phyloP scores from a whole-genome alignment of 1,140 invertebrate species.

The Lordiphosa collinella region DNA sequence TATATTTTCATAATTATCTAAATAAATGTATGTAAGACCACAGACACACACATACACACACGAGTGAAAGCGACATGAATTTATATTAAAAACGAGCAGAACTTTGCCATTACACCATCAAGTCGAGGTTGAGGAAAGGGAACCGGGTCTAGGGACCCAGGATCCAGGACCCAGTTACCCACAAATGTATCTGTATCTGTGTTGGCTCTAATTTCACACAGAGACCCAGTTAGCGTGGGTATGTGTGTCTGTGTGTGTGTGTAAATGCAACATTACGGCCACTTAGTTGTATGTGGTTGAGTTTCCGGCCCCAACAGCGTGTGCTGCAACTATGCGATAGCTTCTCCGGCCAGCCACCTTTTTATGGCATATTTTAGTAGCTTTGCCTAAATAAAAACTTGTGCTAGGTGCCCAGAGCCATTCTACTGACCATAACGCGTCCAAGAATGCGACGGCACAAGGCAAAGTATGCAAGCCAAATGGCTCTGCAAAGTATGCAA shows the following conservation, averaged over 20 bases:
- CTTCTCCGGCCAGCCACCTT: conserved; percentile 40
- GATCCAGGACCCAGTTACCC: conserved; percentile 37
- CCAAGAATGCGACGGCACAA: conserved; percentile 33
- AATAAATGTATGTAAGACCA: conserved; percentile 61
- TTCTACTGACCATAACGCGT: conserved; percentile 50
- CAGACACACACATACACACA: conserved; percentile 16
- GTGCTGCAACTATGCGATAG: conserved; percentile 68
- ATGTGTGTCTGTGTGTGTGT: conserved; percentile 12
- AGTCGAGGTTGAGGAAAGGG: background rate
- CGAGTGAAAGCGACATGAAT: conserved; percentile 63
- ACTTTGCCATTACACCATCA: conserved; percentile 36
- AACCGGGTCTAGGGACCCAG: conserved; percentile 5
- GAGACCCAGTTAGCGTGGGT: conserved; percentile 50
- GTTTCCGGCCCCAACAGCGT: conserved; percentile 18
- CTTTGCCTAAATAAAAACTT: conserved; percentile 54
- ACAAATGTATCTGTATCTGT: conserved; percentile 35
- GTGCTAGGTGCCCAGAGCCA: conserved; percentile 2
- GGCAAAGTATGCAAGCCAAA: conserved; percentile 8
- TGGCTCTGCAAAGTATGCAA: conserved; percentile 51
- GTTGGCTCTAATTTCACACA: conserved; percentile 50
- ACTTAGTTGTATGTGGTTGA: conserved; percentile 44
- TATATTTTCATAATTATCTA: conserved; percentile 68
- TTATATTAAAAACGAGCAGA: conserved; percentile 61
- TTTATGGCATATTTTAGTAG: conserved; percentile 68
- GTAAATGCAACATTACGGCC: conserved; percentile 56